A percentile compares a stretch with the other conserved stretches of the same genome.
These are phyloP conservation scores for Protaetia brevitarsis DNA, from an alignment of 1,140 invertebrate species.

Conservation along the genomic window DNA sequence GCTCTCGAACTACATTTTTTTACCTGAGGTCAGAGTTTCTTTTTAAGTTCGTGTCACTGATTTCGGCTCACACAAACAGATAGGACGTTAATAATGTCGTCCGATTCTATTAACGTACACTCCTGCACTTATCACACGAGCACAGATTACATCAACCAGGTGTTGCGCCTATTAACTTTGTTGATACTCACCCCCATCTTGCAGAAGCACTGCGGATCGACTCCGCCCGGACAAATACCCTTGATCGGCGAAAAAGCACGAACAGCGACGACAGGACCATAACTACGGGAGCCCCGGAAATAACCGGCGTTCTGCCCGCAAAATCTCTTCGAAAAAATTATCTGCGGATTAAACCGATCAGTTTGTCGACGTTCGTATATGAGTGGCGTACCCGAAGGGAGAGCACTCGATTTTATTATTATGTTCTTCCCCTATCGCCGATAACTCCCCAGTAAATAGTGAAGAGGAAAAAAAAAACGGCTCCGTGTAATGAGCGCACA, in stretches of 20 bases:
- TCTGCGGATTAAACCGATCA: neutral
- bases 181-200: constrained; percentile 32
- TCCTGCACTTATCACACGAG: constrained; percentile 7
- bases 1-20: neutral
- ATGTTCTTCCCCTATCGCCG: neutral
- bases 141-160: constrained; percentile 29
- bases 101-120: neutral
- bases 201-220: constrained; percentile 37
- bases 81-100: neutral
- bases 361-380: neutral
- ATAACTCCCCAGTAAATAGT: neutral
- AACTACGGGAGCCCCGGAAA: constrained; percentile 32
- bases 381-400: neutral
- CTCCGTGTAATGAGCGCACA: too few relatives aligned
- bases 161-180: constrained; percentile 30
- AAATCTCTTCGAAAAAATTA: constrained; percentile 4
- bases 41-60: neutral
- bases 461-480: too few relatives aligned
- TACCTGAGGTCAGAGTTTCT: neutral
- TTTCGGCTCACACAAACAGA: neutral
- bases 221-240: constrained; percentile 41
- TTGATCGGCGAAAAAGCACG: constrained; percentile 26
- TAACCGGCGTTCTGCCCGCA: constrained; percentile 25
- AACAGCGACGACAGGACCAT: constrained; percentile 25
- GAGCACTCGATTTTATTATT: neutral